Conservation (phyloP, 2,113 vertebrate genomes). For the Danionella cerebrum region DNA sequence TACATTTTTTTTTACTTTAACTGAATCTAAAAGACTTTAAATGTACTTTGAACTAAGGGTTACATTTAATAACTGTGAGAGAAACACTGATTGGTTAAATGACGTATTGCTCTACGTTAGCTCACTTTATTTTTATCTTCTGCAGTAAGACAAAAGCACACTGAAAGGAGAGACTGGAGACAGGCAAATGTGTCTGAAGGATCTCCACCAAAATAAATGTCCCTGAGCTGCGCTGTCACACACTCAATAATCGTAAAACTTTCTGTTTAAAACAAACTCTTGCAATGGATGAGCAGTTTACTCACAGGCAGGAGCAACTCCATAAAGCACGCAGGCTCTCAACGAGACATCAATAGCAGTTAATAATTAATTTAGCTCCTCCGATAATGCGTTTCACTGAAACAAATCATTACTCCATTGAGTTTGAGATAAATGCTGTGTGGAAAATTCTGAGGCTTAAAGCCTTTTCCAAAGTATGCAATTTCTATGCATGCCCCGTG, state of each 20-base stretch:
- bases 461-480: constrained; percentile 31
- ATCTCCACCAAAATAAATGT: not conserved
- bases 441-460: constrained; percentile 49
- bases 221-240: not conserved
- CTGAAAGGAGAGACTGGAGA: not conserved
- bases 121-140: too few relatives aligned
- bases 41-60: too few relatives aligned
- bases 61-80: too few relatives aligned
- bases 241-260: constrained; percentile 2
- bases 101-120: too few relatives aligned
- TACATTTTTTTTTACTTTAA: too few relatives aligned
- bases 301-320: constrained; percentile 50
- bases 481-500: constrained; percentile 32
- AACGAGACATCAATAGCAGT: constrained; percentile 53
- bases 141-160: not conserved
- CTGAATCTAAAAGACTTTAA: too few relatives aligned
- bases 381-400: constrained; percentile 57
- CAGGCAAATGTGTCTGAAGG: not conserved
- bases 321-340: constrained; percentile 57
- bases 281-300: constrained; percentile 34
- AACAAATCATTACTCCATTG: constrained; percentile 58
- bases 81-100: too few relatives aligned
- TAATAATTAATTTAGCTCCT: constrained; percentile 67
- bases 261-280: not conserved
- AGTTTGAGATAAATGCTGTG: constrained; percentile 56